phyloP scores from a whole-genome alignment of 2,113 vertebrate species.

The Dromiciops gliroides region DNA sequence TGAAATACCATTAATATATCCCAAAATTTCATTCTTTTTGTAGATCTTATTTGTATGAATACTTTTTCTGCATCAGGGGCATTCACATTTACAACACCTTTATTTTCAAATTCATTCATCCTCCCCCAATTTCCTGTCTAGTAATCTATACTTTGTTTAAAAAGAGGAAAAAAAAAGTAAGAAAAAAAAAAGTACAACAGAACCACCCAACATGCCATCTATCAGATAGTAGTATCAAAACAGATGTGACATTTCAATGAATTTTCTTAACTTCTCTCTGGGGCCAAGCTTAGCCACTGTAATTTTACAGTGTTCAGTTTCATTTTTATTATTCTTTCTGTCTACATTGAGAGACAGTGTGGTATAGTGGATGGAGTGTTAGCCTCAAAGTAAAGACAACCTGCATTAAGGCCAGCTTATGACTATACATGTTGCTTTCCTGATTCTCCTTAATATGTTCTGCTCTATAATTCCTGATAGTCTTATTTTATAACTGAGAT shows the following conservation, averaged over 20 bases:
- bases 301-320: not conserved
- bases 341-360: not conserved
- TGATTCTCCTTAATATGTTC: not conserved
- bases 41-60: not conserved
- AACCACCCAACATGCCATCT: not conserved
- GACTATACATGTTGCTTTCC: not conserved
- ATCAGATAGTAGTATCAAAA: not conserved
- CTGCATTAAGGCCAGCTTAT: not conserved
- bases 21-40: not conserved
- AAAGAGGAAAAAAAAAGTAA: not conserved
- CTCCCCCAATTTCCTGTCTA: not conserved
- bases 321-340: not conserved
- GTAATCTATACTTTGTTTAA: not conserved
- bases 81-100: not conserved
- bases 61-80: not conserved
- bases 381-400: not conserved
- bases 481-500: not conserved
- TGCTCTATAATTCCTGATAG: not conserved
- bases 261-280: not conserved
- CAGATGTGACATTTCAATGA: not conserved
- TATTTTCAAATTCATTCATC: not conserved
- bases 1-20: not conserved
- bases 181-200: not conserved
- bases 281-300: not conserved
- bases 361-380: not conserved